phyloP scores from a whole-genome alignment of 2,888 invertebrate genomes.

The Amblyjoppa proteus region DNA sequence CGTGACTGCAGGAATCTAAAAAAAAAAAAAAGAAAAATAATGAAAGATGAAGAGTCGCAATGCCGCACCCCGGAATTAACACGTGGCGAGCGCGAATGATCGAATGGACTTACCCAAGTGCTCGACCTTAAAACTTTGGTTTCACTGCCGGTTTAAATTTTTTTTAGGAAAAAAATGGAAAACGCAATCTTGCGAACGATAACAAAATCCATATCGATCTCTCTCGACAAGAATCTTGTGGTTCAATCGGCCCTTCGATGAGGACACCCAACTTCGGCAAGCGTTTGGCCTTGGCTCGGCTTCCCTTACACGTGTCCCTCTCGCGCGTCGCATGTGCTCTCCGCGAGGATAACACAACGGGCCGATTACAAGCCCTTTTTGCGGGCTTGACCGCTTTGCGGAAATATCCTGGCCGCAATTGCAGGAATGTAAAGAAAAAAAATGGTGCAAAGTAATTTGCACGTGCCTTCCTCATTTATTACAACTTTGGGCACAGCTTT shows the following conservation, averaged over 20 bases:
- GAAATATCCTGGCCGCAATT: too few species aligned
- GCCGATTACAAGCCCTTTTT: neutral
- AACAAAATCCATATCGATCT: conserved; percentile 24
- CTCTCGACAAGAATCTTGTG: conserved; percentile 33
- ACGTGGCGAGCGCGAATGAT: conserved; percentile 32
- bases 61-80: conserved; percentile 52
- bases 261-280: conserved; percentile 13
- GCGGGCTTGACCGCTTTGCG: too few species aligned
- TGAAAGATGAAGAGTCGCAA: neutral
- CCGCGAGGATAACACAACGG: conserved; percentile 52
- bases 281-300: conserved; percentile 66
- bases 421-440: too few species aligned
- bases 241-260: conserved; percentile 64
- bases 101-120: neutral
- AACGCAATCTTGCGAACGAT: neutral
- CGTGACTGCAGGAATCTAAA: neutral
- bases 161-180: too few species aligned
- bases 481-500: too few species aligned
- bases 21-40: conserved; percentile 20
- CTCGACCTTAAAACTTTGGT: too few species aligned
- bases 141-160: too few species aligned
- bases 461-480: too few species aligned
- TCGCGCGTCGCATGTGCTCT: conserved; percentile 27
- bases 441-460: too few species aligned
- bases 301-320: conserved; percentile 69